These are phyloP conservation scores for Vireo griseus DNA, from an alignment of 2,797 vertebrate genomes.

Conservation along the genomic window DNA sequence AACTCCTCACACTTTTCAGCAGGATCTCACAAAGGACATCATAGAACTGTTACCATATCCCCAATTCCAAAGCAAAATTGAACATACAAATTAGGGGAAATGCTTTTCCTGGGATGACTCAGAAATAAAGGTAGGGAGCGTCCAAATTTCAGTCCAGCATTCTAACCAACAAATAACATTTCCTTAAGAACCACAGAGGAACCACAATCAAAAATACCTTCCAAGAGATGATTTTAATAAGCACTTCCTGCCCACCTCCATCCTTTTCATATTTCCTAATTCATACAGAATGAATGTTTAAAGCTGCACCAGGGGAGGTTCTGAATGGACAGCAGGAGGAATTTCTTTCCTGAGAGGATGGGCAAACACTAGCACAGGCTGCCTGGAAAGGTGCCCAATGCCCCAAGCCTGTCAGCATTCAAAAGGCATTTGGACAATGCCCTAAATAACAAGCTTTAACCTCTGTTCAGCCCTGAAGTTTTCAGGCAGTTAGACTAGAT, in stretches of 20 bases:
- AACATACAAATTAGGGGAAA: neutral
- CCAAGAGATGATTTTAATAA: neutral
- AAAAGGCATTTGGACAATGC: neutral
- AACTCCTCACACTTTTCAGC: neutral
- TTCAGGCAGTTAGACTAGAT: neutral
- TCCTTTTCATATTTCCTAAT: neutral
- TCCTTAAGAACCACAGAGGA: neutral
- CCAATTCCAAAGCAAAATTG: neutral
- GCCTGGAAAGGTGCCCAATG: fast-evolving
- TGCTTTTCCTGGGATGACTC: neutral
- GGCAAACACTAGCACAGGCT: neutral
- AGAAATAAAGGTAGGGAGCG: neutral
- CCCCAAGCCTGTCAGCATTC: neutral
- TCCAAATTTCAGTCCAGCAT: neutral
- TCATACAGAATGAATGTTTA: neutral
- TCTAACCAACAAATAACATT: neutral
- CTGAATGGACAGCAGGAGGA: neutral
- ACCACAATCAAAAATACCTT: neutral
- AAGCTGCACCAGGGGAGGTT: neutral
- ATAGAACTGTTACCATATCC: neutral
- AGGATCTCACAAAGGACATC: neutral
- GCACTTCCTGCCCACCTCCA: neutral
- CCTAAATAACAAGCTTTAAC: neutral
- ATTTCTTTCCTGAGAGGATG: neutral
- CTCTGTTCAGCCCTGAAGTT: neutral